Conservation (phyloP, 2,113 vertebrate species). For the Thermophis baileyi region DNA sequence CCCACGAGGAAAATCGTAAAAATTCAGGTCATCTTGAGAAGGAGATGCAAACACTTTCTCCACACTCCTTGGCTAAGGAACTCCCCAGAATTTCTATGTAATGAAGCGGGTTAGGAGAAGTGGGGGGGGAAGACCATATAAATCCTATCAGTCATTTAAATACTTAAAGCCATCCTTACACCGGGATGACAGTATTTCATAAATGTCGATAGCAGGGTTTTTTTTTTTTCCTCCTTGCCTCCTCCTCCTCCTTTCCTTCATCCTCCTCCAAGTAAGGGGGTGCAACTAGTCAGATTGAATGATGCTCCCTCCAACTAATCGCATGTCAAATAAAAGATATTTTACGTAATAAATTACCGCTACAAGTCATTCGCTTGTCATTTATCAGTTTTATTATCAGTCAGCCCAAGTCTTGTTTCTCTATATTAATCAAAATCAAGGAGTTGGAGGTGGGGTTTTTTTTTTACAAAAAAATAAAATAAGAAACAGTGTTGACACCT, state of each 20-base stretch:
- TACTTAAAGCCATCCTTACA: slow-evolving; percentile 74
- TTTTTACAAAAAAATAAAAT: no score
- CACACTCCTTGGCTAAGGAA: slow-evolving; percentile 67
- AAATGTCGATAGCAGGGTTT: slow-evolving; percentile 65
- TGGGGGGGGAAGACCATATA: slow-evolving; percentile 51
- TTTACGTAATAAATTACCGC: slow-evolving; percentile 87
- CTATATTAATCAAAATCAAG: slow-evolving; percentile 84
- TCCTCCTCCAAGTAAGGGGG: slow-evolving; percentile 40
- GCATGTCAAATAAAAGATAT: slow-evolving; percentile 87
- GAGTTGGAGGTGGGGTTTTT: slow-evolving; percentile 26
- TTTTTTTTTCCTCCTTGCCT: slow-evolving; percentile 49
- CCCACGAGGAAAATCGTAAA: slow-evolving; percentile 40
- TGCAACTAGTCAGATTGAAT: slow-evolving; percentile 83
- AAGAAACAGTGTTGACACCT: slow-evolving; percentile 72
- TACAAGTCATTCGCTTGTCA: slow-evolving; percentile 85
- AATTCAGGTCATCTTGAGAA: slow-evolving; percentile 46
- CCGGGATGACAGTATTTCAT: slow-evolving; percentile 73
- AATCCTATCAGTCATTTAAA: slow-evolving; percentile 75
- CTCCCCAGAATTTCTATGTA: slow-evolving; percentile 69
- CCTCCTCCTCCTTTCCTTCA: not conserved
- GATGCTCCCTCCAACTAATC: slow-evolving; percentile 86
- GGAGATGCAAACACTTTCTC: slow-evolving; percentile 49
- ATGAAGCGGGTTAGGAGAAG: slow-evolving; percentile 67
- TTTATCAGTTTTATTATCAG: slow-evolving; percentile 89
- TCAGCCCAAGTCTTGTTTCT: slow-evolving; percentile 85